Evolutionary conservation across 2,888 invertebrate genomes (phyloP), one percentile per base, ranked within the genome.

Genomic region (Miltochrista miniata): DNA sequence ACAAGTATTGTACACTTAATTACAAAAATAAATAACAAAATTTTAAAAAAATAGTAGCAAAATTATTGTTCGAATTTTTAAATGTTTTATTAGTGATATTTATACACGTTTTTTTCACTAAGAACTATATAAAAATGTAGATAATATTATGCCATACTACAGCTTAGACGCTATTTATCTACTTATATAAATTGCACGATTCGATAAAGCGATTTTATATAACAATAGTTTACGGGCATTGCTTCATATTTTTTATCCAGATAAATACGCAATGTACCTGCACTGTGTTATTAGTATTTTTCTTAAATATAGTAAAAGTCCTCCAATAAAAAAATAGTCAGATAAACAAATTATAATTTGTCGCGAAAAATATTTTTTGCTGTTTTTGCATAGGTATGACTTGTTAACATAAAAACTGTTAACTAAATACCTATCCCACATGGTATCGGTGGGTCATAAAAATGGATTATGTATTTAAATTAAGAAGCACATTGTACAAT

Each of bases 1-100:
- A 82, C 81, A 81, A 80, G 74, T 70, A 73, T 74, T 74, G 64
- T 77, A 81, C 40, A 52, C 47, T 52, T 76, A 82, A 82, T 84
- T 86, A 86, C 79, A 90, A 90, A 86, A 90, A 88, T 90, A 90
- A 88, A 87, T 90, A 90, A 89, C 89, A 87, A 86, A 83, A 79
- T 73, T 75, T 70, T 74, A 75, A 70, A 76, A 76, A 70, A 82
- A 5, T 2, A 24, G 18, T 24, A 5, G 18, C 18, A 24, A 5
- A 5, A 85, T 83, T 83, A 82, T 77, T 70, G 82, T 68, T 65
- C 50, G 64, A 65, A 64, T 51, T 57, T 66, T 61, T 56, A 61
- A 69, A 62, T 45, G 49, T 64, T 56, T 62, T 61, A 65, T 46
- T 62, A 57, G 51, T 57, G 59, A 59, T 61, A 65, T 77, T 78